A percentile compares a stretch with the other conserved stretches of the same genome.
Evolutionary conservation across 2,113 vertebrate species (phyloP).

Genomic region (Tricholaema leucomelas): DNA sequence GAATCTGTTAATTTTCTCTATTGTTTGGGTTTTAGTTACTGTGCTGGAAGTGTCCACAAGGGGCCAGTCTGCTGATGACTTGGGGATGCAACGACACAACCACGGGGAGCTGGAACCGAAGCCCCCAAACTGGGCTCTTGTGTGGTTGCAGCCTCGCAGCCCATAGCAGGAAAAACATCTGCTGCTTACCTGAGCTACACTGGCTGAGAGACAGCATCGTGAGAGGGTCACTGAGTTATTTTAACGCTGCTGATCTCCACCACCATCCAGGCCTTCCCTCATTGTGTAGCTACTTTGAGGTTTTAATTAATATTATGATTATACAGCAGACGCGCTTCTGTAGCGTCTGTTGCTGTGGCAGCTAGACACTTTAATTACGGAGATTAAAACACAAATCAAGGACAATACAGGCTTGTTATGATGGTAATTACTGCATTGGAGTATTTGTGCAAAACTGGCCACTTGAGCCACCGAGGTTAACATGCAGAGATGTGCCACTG

Average conservation of each 20-base stretch:
- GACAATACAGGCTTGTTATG: conserved; percentile 50
- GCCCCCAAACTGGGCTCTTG: background rate
- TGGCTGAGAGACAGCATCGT: background rate
- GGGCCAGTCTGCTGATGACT: conserved; percentile 15
- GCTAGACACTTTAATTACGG: conserved; percentile 66
- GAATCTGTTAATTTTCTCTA: background rate
- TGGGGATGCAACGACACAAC: background rate
- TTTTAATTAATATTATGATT: conserved; percentile 70
- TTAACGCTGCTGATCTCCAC: background rate
- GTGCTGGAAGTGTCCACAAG: conserved; percentile 42
- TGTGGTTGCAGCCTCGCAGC: accelerated
- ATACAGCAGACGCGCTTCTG: conserved; percentile 38
- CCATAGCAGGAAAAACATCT: background rate
- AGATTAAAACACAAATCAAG: conserved; percentile 69
- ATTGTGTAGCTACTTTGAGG: conserved; percentile 21
- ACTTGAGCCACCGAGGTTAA: conserved; percentile 25
- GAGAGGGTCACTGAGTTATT: background rate
- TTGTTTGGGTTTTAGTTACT: conserved; percentile 7
- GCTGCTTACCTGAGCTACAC: background rate
- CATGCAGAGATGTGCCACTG: background rate
- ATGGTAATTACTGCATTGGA: conserved; percentile 49
- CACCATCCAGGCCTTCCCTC: background rate
- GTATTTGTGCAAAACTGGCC: conserved; percentile 24
- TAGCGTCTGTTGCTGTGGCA: conserved; percentile 57
- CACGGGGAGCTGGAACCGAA: background rate